Conservation (phyloP, 2,113 vertebrate species). For the Scomber colias region DNA sequence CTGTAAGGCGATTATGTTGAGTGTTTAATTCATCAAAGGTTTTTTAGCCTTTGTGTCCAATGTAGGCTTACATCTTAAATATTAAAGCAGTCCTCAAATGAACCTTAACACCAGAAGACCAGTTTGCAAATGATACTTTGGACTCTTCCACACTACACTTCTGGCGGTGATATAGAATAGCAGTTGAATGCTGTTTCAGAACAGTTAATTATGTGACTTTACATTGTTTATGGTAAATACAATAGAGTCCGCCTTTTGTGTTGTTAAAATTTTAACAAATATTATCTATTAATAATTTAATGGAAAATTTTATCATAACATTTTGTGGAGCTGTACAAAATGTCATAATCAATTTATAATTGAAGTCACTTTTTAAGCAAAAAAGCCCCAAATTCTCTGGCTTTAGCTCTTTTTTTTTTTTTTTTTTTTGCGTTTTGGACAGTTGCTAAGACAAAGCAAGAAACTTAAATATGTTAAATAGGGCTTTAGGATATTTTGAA, state of each 20-base stretch:
- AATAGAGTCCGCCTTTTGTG: not conserved
- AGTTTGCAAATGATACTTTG: not conserved
- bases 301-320: no score
- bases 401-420: not conserved
- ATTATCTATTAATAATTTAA: no score
- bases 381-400: not conserved
- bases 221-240: not conserved
- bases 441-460: no score
- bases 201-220: not conserved
- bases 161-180: not conserved
- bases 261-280: not conserved
- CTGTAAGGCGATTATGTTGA: conserved; percentile 24
- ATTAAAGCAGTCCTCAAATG: not conserved
- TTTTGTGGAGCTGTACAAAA: no score
- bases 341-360: not conserved
- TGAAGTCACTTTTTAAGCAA: not conserved
- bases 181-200: not conserved
- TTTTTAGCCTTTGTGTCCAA: conserved; percentile 11
- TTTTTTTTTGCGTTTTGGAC: no score
- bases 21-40: conserved; percentile 5
- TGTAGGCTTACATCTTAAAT: not conserved
- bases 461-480: not conserved
- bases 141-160: not conserved
- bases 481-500: no score
- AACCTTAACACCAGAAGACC: not conserved